Base-by-base conservation (phyloP, 2,113 vertebrate genomes). In the Promerops cafer region DNA sequence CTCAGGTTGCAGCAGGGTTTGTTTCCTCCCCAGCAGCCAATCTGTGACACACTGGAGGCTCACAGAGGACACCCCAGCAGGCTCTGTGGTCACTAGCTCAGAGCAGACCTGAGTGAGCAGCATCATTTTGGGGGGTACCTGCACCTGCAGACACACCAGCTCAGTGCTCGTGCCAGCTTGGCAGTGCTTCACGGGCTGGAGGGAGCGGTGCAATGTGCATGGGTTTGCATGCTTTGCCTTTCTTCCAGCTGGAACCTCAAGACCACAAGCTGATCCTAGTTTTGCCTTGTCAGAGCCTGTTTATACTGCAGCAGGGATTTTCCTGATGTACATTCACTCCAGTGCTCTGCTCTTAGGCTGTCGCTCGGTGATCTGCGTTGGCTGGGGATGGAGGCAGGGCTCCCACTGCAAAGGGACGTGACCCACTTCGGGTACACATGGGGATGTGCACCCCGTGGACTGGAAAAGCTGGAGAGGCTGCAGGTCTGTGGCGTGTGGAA, bases 251-350 rank as follows among this genome's bases (percentile, higher is more conserved):
- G 81, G 82, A 88, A 70, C 42, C 72, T 88, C 57, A 45, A 61
- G 85, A 91, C 83, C 88, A 81, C 79, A 78, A 85, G 47, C 77
- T 86, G 81, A 68, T 87, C 8, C 53, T 92, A 31, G 54, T 83
- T 92, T 83, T 93, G 90, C 75, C 27, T 74, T 75, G 83, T 93
- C 91, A 92, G 80, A 81, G 63, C 44, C 68, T 66, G 70, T 93
- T 95, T 71, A 19, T 76, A 53, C 10, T 40, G 47, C 82, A 78
- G 87, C 47, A 54, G 59, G 83, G 69, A 64, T 89, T 84, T 68
- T 94, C 75, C 85, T 79, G 79, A 31, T 4, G 5, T 44, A 15
- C 18, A 10, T 76, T 61, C 87, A 63, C 72, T 84, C 50, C 45
- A 3, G 10, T 53, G 94, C 83, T 89, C 77, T 93, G 80, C 81